These are phyloP conservation scores for Gambusia holbrooki DNA, from an alignment of 2,113 vertebrate genomes.

Conservation along the genomic window DNA sequence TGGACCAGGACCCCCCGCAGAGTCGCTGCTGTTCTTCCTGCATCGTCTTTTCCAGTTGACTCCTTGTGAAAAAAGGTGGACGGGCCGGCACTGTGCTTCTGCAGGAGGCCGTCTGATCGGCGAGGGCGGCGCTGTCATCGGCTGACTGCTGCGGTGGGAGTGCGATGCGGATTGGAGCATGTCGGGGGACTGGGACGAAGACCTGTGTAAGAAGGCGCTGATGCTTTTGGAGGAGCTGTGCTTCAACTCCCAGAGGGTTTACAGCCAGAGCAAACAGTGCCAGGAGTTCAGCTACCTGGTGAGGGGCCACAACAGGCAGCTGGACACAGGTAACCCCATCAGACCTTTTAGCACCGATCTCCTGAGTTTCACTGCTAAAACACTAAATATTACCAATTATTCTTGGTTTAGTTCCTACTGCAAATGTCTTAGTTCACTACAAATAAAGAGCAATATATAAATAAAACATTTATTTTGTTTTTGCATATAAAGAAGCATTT, in stretches of 20 bases:
- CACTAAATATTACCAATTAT: no score
- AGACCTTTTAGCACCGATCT: background rate
- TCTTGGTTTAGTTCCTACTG: no score
- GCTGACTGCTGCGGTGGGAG: conserved; percentile 74
- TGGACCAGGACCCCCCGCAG: conserved; percentile 39
- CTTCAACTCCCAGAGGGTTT: conserved; percentile 77
- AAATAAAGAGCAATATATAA: no score
- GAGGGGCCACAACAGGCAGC: conserved; percentile 79
- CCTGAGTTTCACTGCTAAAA: no score
- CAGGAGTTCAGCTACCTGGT: conserved; percentile 87
- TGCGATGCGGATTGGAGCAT: conserved; percentile 88
- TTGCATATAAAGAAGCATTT: no score
- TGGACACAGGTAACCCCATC: conserved; percentile 82
- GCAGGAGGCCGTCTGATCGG: conserved; percentile 63
- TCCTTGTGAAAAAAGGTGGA: conserved; percentile 60
- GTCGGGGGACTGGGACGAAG: conserved; percentile 94
- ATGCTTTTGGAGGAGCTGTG: conserved; percentile 89
- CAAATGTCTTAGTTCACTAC: no score
- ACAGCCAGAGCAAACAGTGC: conserved; percentile 86
- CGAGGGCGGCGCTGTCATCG: conserved; percentile 72
- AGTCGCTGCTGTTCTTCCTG: conserved; percentile 26
- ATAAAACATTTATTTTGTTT: no score
- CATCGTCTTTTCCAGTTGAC: conserved; percentile 5
- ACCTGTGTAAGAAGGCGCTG: conserved; percentile 88
- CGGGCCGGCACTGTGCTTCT: conserved; percentile 37